phyloP scores from a whole-genome alignment of 1,140 invertebrate species.

The Tribolium castaneum region DNA sequence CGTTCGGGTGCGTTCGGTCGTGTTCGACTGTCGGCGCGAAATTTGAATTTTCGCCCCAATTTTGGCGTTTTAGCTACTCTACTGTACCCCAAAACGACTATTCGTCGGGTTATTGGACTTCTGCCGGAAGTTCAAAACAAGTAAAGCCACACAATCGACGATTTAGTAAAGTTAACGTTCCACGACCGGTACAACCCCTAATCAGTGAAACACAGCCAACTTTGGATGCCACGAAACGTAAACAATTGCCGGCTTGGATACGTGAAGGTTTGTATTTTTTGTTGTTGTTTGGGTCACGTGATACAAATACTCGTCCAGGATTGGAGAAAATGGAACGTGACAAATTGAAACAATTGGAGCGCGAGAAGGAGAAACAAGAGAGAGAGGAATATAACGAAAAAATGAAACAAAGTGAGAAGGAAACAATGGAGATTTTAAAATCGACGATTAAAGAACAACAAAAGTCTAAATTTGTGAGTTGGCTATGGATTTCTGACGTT shows the following conservation, averaged over 20 bases:
- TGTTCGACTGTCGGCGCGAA: not conserved
- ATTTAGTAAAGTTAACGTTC: constrained; percentile 61
- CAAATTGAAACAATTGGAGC: constrained; percentile 89
- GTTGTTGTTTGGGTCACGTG: not conserved
- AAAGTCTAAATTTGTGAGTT: constrained; percentile 88
- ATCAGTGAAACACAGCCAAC: constrained; percentile 55
- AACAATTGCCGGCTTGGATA: constrained; percentile 95
- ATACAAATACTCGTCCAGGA: constrained; percentile 63
- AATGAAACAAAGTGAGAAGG: constrained; percentile 74
- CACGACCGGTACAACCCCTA: constrained; percentile 46
- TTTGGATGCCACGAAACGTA: constrained; percentile 88
- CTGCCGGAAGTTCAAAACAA: constrained; percentile 54
- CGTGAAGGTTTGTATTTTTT: constrained; percentile 73
- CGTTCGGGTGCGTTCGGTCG: too few relatives aligned
- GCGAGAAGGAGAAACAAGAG: constrained; percentile 75
- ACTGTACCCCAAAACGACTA: constrained; percentile 47
- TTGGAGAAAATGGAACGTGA: constrained; percentile 98
- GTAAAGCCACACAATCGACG: constrained; percentile 61
- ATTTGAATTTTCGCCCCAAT: not conserved
- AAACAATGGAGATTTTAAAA: constrained; percentile 68
- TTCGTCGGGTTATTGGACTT: constrained; percentile 60
- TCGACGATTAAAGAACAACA: constrained; percentile 63
- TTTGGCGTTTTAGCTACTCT: constrained; percentile 40
- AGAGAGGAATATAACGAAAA: constrained; percentile 72
- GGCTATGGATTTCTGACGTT: not conserved